Evolutionary conservation across 1,140 invertebrate genomes (phyloP), one percentile per base, ranked within the genome.

Genomic region (Cotesia typhae): DNA sequence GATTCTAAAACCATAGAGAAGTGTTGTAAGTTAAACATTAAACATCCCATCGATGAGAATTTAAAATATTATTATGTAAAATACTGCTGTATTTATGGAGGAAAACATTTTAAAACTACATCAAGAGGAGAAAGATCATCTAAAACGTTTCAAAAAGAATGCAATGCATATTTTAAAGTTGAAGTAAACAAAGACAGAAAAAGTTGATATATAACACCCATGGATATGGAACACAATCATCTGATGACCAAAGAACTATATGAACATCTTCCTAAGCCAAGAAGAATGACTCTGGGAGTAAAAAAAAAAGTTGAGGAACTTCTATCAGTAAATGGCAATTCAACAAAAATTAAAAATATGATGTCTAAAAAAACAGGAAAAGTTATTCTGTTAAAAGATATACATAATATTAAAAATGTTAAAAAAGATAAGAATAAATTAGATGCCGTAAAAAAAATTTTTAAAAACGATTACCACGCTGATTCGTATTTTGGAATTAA

Each of bases 161-260:
- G 72, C 35, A 5, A 14, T 2, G 67, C 72, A 17, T 17, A 4
- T 17, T 68, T 73, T 35, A 38, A 35, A 17, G 35, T 73, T 0
- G 35, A 2, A 10, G 38, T 47, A 0, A 51, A 5, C n/a, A 12
- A 28, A 20, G 14, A 61, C 37, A 65, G 55, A 20, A 20, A 47
- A 35, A 47, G 1, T 28, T 35, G 68, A 55, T 20, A 14, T 4
- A 4, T 73, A 7, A 67, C 10, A 10, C 41, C 10, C 9, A 47
- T 68, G 4, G 17, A 73, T 52, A n/a, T 52, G 6, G 4, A 41
- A 4, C 71, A 73, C 38, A 73, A 73, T 68, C 71, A 73, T 17
- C 4, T 51, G 12, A 37, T 36, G 9, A 63, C 61, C 0, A 36
- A 64, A 9, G 4, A 41, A 9, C 52, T 64, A 12, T 73, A 69